Evolutionary conservation across 2,797 vertebrate species (phyloP).

Genomic region (Nasua narica): DNA sequence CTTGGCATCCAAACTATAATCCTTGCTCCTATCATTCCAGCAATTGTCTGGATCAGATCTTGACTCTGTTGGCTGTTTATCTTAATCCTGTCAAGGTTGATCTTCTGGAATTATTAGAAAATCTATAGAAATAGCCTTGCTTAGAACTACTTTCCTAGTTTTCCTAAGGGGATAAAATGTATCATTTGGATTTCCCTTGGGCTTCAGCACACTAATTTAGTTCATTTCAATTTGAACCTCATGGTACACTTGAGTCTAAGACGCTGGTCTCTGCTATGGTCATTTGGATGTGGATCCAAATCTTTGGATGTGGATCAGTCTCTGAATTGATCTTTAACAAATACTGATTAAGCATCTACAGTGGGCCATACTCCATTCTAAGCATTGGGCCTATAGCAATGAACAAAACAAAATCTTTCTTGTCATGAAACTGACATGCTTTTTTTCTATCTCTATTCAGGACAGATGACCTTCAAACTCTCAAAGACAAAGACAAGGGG

Average conservation of each 20-base stretch:
- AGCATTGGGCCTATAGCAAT: background rate
- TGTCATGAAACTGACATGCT: background rate
- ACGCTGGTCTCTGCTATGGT: background rate
- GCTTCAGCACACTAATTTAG: background rate
- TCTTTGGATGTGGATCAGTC: background rate
- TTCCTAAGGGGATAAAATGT: background rate
- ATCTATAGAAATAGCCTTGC: background rate
- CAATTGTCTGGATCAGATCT: background rate
- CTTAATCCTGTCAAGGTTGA: background rate
- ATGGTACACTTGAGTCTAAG: background rate
- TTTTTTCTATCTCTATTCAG: background rate
- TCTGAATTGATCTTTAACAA: conserved; percentile 18
- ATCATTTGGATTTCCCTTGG: background rate
- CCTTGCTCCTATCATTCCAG: background rate
- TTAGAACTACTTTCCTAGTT: background rate
- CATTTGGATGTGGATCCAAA: background rate
- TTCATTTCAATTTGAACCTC: background rate
- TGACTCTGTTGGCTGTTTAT: background rate
- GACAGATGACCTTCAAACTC: background rate
- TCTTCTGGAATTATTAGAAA: conserved; percentile 24
- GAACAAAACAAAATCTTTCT: background rate
- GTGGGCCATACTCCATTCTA: background rate
- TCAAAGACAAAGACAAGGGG: background rate
- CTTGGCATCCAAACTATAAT: background rate
- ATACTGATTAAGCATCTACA: background rate